phyloP scores from a whole-genome alignment of 2,797 vertebrate species.

The Rhinichthys osculus region DNA sequence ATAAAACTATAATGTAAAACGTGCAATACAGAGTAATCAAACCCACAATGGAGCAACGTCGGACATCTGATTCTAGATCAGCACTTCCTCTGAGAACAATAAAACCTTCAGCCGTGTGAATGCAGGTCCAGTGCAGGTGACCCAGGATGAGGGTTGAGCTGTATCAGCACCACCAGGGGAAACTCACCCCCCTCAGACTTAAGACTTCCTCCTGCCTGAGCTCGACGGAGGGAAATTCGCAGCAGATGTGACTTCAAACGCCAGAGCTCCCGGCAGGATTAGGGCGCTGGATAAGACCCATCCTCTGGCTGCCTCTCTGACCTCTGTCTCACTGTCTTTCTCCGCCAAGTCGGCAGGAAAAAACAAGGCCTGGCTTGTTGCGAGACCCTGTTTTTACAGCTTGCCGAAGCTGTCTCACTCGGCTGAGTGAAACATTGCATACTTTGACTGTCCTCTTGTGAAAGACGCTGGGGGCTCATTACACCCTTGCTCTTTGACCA shows the following conservation, averaged over 20 bases:
- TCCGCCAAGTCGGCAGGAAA: conserved; percentile 66
- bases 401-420: conserved; percentile 38
- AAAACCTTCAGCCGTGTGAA: conserved; percentile 2
- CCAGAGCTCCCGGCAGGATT: conserved; percentile 75
- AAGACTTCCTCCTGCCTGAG: conserved; percentile 75
- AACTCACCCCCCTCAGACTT: conserved; percentile 49
- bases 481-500: background rate
- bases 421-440: conserved; percentile 34
- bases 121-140: conserved; percentile 29
- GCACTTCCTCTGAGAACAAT: conserved; percentile 27
- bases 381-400: conserved; percentile 78
- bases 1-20: background rate
- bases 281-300: conserved; percentile 76
- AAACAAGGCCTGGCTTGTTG: conserved; percentile 77
- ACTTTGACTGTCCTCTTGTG: conserved; percentile 36
- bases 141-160: conserved; percentile 25
- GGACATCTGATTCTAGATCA: background rate
- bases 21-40: background rate
- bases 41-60: background rate
- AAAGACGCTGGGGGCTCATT: background rate
- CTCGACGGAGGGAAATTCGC: conserved; percentile 72
- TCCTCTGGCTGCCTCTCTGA: conserved; percentile 74
- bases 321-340: conserved; percentile 60
- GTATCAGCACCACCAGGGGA: conserved; percentile 30
- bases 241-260: conserved; percentile 83